Evolutionary conservation across 2,113 vertebrate genomes (phyloP).

Genomic region (Dromas ardeola): DNA sequence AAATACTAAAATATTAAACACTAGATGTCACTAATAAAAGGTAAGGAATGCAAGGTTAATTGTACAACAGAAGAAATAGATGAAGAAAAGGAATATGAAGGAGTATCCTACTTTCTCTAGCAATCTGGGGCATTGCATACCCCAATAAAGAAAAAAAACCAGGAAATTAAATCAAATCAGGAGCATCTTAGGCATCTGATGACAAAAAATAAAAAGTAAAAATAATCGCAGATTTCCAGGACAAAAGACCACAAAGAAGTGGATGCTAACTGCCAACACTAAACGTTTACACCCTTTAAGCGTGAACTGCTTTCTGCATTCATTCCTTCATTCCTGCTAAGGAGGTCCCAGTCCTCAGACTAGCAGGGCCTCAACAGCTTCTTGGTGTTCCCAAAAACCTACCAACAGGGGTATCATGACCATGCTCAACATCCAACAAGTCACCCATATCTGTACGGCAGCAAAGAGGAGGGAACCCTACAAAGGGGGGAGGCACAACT

Average conservation of each 20-base stretch:
- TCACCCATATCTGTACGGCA: rapidly evolving
- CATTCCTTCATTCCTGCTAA: neutral
- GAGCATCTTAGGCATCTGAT: too few relatives aligned
- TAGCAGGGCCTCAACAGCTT: rapidly evolving
- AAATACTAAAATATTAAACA: neutral
- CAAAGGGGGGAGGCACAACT: neutral
- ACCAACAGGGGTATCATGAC: neutral
- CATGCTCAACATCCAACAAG: too few relatives aligned
- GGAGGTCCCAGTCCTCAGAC: neutral
- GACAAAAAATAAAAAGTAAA: neutral
- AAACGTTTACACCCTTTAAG: too few relatives aligned
- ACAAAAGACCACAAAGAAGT: neutral
- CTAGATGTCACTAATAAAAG: neutral
- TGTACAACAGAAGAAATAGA: neutral
- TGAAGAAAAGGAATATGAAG: neutral
- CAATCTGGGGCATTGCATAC: neutral
- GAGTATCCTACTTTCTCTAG: neutral
- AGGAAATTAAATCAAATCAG: neutral
- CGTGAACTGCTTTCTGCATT: neutral
- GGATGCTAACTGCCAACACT: neutral
- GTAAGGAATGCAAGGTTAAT: neutral
- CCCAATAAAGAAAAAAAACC: neutral
- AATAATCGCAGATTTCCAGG: neutral
- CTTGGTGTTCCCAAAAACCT: neutral
- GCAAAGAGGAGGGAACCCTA: neutral